Conservation (phyloP, 2,888 invertebrate genomes). For the Kuschelorhynchus macadamiae region DNA sequence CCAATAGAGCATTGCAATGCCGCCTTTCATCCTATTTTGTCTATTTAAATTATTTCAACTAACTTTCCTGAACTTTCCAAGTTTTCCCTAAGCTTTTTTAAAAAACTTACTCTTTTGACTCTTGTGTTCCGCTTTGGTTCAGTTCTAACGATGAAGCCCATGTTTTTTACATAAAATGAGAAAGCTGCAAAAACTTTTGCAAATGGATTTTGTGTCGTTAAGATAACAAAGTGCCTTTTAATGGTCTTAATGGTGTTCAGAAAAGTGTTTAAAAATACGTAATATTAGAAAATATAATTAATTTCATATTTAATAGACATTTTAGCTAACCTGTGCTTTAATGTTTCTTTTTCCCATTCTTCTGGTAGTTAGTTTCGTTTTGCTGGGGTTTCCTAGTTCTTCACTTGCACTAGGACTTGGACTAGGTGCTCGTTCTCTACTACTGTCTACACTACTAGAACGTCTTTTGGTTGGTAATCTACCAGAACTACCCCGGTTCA, state of each 20-base stretch:
- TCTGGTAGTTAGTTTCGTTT: slow-evolving; percentile 70
- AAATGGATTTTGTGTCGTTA: too few species aligned
- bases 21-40: too few species aligned
- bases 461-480: slow-evolving; percentile 59
- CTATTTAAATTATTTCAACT: too few species aligned
- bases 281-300: background rate
- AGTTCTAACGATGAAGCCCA: background rate
- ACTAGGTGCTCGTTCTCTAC: slow-evolving; percentile 66
- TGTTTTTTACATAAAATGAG: slow-evolving; percentile 12
- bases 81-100: background rate
- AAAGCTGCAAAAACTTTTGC: background rate
- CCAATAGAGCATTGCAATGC: too few species aligned
- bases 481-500: slow-evolving; percentile 32
- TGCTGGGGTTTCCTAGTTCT: slow-evolving; percentile 57
- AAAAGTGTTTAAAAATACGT: background rate
- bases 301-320: background rate
- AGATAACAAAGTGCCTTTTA: too few species aligned
- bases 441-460: slow-evolving; percentile 70
- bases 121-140: slow-evolving; percentile 15
- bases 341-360: slow-evolving; percentile 91
- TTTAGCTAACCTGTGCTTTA: slow-evolving; percentile 77
- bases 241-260: background rate
- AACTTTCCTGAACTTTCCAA: too few species aligned
- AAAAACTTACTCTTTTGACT: slow-evolving; percentile 20
- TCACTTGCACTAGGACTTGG: slow-evolving; percentile 68